Conservation (phyloP, 1,140 invertebrate genomes). For the Drosophila biarmipes region DNA sequence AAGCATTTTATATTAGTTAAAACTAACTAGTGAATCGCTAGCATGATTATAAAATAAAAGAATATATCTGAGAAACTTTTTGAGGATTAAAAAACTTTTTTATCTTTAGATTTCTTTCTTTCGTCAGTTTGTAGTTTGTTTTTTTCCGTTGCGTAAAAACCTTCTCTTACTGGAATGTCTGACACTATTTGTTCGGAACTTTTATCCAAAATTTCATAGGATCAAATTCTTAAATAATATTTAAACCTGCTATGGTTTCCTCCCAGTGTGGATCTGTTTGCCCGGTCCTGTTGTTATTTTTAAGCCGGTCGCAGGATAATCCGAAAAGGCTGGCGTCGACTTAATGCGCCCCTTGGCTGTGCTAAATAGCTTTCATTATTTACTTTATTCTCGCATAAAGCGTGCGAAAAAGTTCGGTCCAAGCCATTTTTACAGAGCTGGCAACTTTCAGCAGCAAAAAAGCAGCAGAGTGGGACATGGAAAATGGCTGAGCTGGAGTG, state of each 20-base stretch:
- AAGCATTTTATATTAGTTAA: no score
- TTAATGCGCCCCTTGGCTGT: conserved; percentile 73
- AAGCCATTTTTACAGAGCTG: conserved; percentile 23
- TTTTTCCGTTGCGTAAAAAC: no score
- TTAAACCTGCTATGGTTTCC: not conserved
- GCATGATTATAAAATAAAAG: no score
- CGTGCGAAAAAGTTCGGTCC: conserved; percentile 41
- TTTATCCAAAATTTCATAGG: no score
- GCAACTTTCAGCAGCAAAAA: conserved; percentile 3
- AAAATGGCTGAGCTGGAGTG: conserved; percentile 14
- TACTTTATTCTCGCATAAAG: conserved; percentile 69
- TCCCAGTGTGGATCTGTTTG: conserved; percentile 7
- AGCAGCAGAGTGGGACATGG: conserved; percentile 1
- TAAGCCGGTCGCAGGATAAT: conserved; percentile 53
- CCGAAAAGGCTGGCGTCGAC: conserved; percentile 52
- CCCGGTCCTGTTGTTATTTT: conserved; percentile 42
- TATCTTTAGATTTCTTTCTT: no score
- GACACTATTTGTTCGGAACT: no score
- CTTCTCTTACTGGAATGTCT: no score
- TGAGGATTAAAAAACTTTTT: no score
- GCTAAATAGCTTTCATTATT: conserved; percentile 81
- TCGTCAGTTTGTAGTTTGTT: no score
- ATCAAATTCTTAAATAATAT: no score
- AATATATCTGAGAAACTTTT: no score
- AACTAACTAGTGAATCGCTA: no score